A percentile compares a stretch with the other conserved stretches of the same genome.
Evolutionary conservation across 2,113 vertebrate species (phyloP).

Genomic region (Atrichornis clamosus): DNA sequence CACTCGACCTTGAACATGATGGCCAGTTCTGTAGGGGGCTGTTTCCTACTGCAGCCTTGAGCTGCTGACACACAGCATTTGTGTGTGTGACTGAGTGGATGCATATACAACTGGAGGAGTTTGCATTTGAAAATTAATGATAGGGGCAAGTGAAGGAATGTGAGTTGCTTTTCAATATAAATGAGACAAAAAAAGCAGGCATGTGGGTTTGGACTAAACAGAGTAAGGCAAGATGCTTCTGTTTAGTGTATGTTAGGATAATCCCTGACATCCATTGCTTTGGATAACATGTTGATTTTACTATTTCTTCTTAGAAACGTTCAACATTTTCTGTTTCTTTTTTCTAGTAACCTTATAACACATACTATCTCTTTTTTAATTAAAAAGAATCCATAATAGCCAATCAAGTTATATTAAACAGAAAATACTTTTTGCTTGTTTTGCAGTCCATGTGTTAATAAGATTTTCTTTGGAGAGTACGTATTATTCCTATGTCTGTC

Average conservation of each 20-base stretch:
- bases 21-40: not conserved
- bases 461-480: not conserved
- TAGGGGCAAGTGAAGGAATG: not conserved
- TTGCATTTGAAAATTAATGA: not conserved
- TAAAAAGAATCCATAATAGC: not conserved
- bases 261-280: not conserved
- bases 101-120: not conserved
- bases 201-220: not conserved
- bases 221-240: not conserved
- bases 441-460: not conserved
- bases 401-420: not conserved
- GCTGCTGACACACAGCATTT: not conserved
- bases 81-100: not conserved
- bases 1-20: fast-evolving
- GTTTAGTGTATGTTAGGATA: not conserved
- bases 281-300: not conserved
- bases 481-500: not conserved
- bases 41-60: not conserved
- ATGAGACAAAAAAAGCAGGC: not conserved
- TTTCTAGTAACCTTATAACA: not conserved
- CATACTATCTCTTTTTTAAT: not conserved
- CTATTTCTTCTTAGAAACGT: not conserved
- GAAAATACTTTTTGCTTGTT: not conserved
- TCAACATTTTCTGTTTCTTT: not conserved
- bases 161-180: not conserved